Base-by-base conservation (phyloP, 2,113 vertebrate species). In the Struthio camelus region DNA sequence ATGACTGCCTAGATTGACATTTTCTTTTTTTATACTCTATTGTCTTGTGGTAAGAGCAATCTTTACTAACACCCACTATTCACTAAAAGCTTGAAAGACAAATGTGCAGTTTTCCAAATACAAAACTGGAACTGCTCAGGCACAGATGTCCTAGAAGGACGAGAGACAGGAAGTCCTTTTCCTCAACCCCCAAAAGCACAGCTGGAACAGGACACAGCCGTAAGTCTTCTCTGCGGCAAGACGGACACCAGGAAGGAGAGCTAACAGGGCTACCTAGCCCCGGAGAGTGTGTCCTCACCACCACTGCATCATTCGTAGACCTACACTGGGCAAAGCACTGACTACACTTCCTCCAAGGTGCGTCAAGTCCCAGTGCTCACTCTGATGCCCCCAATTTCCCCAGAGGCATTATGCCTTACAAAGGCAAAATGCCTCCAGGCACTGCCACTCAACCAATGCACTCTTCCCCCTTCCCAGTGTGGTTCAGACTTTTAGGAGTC, bases 351-450 rank as follows among this genome's bases (percentile, higher is more conserved):
- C 96, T 90, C 93, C 93, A 94, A 94, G 87, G 89, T 93, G 78
- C 82, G 62, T 27, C 32, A 11, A 96, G 86, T 95, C 96, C 89
- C 93, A 94, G 44, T 77, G 89, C 90, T 94, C 78, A 84, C 78
- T 65, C 70, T 87, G 93, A 88, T 95, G 83, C 93, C 85, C 91
- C 67, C 92, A 76, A 0, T 91, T 93, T 96, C 77, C 92, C 95
- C 89, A 97, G 91, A 97, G 95, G 95, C 93, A 87, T 72, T 92
- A 78, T 87, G 51, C 64, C 80, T 96, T 92, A 97, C 87, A 97
- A 97, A 96, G 91, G 93, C 85, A 97, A 96, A 96, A 96, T 61
- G 94, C 94, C 93, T 94, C 72, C 79, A 96, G 95, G 96, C 94
- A 93, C 93, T 95, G 94, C 95, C 95, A 96, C 87, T 97, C 92